These are phyloP conservation scores for Bugula neritina DNA, from an alignment of 2,888 invertebrate genomes.

Conservation along the genomic window DNA sequence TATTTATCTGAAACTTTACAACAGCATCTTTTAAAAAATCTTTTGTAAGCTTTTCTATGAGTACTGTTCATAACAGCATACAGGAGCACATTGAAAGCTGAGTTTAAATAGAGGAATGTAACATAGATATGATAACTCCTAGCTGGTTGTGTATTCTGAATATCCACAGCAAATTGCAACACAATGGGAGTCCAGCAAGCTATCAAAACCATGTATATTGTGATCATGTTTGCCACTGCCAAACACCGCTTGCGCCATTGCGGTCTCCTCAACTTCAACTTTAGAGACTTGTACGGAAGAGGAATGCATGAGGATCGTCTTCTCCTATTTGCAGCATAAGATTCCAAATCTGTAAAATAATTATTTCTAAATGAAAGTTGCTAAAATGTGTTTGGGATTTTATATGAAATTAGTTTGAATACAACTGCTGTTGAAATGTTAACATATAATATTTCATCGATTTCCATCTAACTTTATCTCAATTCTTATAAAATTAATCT, in stretches of 20 bases:
- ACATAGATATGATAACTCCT: background rate
- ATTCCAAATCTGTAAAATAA: too few species aligned
- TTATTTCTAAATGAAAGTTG: too few species aligned
- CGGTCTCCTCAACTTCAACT: background rate
- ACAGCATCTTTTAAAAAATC: background rate
- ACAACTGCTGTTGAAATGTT: too few species aligned
- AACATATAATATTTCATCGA: too few species aligned
- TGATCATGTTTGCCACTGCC: conserved; percentile 12
- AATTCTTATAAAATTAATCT: too few species aligned
- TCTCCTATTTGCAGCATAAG: background rate
- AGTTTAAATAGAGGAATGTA: conserved; percentile 14
- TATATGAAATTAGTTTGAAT: too few species aligned
- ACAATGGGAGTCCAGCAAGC: conserved; percentile 7
- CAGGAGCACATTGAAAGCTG: background rate
- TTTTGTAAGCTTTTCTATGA: background rate
- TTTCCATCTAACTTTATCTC: too few species aligned
- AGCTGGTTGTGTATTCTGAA: background rate
- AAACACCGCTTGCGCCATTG: conserved; percentile 21
- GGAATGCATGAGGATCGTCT: conserved; percentile 12
- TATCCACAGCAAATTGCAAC: background rate
- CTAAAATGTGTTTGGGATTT: too few species aligned
- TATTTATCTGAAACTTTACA: too few species aligned
- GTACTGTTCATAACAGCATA: conserved; percentile 17
- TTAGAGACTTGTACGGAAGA: background rate
- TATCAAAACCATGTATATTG: background rate